Percentiles rank a stretch among this genome's conserved stretches.
Evolutionary conservation across 2,888 invertebrate genomes (phyloP).

Genomic region (Nysson spinosus): DNA sequence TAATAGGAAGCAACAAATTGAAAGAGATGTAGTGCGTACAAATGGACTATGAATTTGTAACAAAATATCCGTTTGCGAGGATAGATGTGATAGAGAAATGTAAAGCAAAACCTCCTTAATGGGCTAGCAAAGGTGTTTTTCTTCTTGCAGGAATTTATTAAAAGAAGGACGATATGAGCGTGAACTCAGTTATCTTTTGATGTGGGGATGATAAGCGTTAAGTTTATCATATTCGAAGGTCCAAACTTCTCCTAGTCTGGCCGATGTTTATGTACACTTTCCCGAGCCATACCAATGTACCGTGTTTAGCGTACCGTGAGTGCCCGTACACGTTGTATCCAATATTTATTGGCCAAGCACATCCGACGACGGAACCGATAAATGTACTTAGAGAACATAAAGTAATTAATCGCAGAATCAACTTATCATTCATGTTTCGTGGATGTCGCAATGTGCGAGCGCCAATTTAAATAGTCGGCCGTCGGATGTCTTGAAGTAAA

Average conservation of each 20-base stretch:
- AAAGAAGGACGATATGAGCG: conserved; percentile 14
- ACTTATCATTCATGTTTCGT: no score
- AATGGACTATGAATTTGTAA: conserved; percentile 39
- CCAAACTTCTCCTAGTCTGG: conserved; percentile 41
- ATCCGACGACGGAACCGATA: conserved; percentile 38
- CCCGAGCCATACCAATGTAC: conserved; percentile 39
- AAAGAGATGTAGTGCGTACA: no score
- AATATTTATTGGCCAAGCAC: conserved; percentile 34
- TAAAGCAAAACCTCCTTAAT: conserved; percentile 19
- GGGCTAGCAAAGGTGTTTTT: conserved; percentile 32
- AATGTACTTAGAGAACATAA: conserved; percentile 48
- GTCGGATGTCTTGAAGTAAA: conserved; percentile 46
- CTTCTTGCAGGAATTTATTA: conserved; percentile 35
- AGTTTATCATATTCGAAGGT: conserved; percentile 30
- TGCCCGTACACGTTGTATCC: conserved; percentile 47
- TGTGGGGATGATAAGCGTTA: conserved; percentile 16
- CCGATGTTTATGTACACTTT: conserved; percentile 41
- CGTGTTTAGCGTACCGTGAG: conserved; percentile 41
- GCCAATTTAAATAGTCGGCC: conserved; percentile 17
- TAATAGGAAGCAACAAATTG: no score
- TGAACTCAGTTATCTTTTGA: conserved; percentile 16
- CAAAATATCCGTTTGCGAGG: conserved; percentile 23
- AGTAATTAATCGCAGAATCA: no score
- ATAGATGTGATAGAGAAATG: not conserved
- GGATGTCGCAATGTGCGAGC: no score